Evolutionary conservation across 1,140 invertebrate species (phyloP), one percentile per base, ranked within the genome.

Genomic region (Zaprionus gabonicus): DNA sequence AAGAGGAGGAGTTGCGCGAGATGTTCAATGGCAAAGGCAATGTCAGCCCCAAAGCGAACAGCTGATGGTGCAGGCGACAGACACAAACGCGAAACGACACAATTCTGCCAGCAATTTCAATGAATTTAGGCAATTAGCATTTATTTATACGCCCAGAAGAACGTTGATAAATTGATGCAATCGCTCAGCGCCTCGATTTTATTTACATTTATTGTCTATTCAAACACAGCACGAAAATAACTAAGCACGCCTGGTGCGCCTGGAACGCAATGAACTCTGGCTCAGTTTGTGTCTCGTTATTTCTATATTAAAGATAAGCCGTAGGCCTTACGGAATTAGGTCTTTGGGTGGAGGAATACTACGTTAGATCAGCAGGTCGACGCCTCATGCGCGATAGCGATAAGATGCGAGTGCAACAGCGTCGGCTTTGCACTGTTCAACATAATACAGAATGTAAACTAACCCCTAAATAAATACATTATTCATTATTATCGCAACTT

Each of bases 121-220:
- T 71, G 81, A 88, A 88, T 88, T 88, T 81, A 84, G 49, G 46
- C 78, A 82, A 90, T 80, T 78, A 72, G 78, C 84, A 64, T 68
- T 60, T 65, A 69, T 76, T 59, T 63, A 65, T 49, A 70, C 57
- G 58, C 55, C 64, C 13, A 6, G 28, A 17, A 6, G 34, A 65
- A 67, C 64, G 76, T 73, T 67, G 77, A 57, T 25, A 41, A 53
- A 75, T 68, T 62, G 57, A 67, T 49, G 28, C 62, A 63, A 62
- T 62, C 31, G 46, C 58, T 17, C 10, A 3, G 23, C 27, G 12
- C 53, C 63, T 46, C 72, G 70, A 73, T 63, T 74, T 57, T 69
- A 63, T 75, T 68, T 71, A 81, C 78, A 59, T 69, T 76, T 78
- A 67, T 66, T 78, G 51, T 36, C 46, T 17, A 63, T 70, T 63